These are phyloP conservation scores for Dasypolia templi DNA, from an alignment of 2,888 invertebrate species.

Conservation along the genomic window DNA sequence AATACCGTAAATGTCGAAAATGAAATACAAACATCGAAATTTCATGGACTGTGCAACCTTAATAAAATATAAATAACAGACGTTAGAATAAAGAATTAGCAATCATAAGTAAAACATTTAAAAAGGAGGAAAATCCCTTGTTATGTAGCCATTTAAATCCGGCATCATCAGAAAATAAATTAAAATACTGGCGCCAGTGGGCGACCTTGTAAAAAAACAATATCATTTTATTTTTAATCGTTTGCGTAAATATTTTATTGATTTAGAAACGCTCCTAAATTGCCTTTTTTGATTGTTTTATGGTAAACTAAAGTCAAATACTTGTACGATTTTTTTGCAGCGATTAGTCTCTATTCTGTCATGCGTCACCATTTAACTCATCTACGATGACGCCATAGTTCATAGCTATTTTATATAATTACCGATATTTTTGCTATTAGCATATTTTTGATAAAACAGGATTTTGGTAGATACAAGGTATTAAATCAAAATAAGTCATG, in stretches of 20 bases:
- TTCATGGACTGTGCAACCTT: constrained; percentile 46
- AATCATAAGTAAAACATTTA: constrained; percentile 37
- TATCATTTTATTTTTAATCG: constrained; percentile 70
- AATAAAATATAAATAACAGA: constrained; percentile 53
- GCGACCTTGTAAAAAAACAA: constrained; percentile 75
- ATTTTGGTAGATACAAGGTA: constrained; percentile 8
- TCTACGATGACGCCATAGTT: constrained; percentile 60
- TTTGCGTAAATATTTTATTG: constrained; percentile 72
- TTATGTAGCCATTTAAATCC: constrained; percentile 58
- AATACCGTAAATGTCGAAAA: constrained; percentile 42
- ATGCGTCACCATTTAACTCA: constrained; percentile 50
- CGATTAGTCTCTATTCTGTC: constrained; percentile 50
- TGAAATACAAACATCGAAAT: constrained; percentile 37
- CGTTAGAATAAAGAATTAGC: constrained; percentile 42
- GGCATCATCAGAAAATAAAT: constrained; percentile 74
- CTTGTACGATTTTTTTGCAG: constrained; percentile 54
- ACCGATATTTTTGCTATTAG: constrained; percentile 27
- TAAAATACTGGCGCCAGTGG: constrained; percentile 76
- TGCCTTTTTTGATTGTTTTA: constrained; percentile 68
- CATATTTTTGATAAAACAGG: constrained; percentile 27
- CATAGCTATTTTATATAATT: constrained; percentile 29
- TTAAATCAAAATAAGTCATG: too few species aligned
- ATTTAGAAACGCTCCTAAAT: constrained; percentile 72
- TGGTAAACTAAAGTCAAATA: constrained; percentile 55
- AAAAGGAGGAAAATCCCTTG: constrained; percentile 63